phyloP scores from a whole-genome alignment of 2,113 vertebrate species.

The Mesitornis unicolor region DNA sequence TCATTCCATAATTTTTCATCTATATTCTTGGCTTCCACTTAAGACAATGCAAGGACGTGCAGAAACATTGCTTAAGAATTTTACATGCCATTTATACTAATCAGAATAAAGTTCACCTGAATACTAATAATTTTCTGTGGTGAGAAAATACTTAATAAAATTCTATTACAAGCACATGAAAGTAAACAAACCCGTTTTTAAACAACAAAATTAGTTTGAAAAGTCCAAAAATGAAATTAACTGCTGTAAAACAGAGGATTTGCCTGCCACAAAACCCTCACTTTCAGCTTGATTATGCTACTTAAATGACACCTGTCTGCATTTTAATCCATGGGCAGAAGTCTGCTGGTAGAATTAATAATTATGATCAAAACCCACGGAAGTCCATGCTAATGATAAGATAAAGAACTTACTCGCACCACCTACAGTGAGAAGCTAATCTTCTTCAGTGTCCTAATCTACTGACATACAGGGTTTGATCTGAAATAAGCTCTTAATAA shows the following conservation, averaged over 20 bases:
- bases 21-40: slow-evolving; percentile 20
- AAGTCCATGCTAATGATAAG: slow-evolving; percentile 72
- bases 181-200: not conserved
- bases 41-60: not conserved
- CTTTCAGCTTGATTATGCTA: slow-evolving; percentile 27
- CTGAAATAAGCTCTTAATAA: slow-evolving; percentile 77
- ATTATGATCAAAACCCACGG: slow-evolving; percentile 66
- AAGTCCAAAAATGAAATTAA: not conserved
- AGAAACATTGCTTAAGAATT: slow-evolving; percentile 6
- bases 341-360: slow-evolving; percentile 65
- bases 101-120: not conserved
- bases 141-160: not conserved
- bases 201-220: not conserved
- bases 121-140: not conserved
- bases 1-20: slow-evolving; percentile 10
- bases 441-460: slow-evolving; percentile 69
- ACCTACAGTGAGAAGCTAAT: slow-evolving; percentile 65
- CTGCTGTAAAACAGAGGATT: not conserved
- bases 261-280: not conserved
- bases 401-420: slow-evolving; percentile 67
- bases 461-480: slow-evolving; percentile 58
- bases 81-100: not conserved
- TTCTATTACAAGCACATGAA: not conserved
- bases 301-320: slow-evolving; percentile 25
- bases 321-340: slow-evolving; percentile 56